phyloP scores from a whole-genome alignment of 2,888 invertebrate species.

The Barypeithes pellucidus region DNA sequence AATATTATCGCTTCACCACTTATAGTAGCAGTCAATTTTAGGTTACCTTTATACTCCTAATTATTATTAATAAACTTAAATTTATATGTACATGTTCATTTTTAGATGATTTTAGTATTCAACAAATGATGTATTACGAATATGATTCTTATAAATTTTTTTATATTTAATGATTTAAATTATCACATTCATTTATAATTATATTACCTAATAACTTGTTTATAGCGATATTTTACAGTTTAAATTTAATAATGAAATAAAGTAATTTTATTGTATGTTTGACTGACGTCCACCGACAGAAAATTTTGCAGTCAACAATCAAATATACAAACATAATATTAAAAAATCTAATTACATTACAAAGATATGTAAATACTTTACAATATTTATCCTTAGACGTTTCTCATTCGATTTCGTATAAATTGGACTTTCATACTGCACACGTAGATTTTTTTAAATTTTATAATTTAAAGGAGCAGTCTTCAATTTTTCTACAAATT shows the following conservation, averaged over 20 bases:
- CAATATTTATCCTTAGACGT: conserved; percentile 14
- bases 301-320: background rate
- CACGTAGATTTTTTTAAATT: conserved; percentile 3
- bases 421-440: conserved; percentile 3
- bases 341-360: background rate
- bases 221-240: conserved; percentile 15
- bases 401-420: conserved; percentile 3
- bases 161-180: conserved; percentile 30
- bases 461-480: conserved; percentile 14
- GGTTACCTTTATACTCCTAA: background rate
- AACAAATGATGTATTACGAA: conserved; percentile 24
- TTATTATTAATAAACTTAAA: conserved; percentile 12
- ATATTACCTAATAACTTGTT: conserved; percentile 23
- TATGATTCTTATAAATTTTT: conserved; percentile 34
- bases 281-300: background rate
- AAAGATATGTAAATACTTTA: conserved; percentile 24
- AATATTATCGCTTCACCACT: too few species aligned
- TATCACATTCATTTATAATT: conserved; percentile 35
- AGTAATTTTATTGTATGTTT: conserved; percentile 11
- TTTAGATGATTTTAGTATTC: conserved; percentile 18
- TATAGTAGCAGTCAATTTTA: conserved; percentile 1
- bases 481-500: conserved; percentile 18
- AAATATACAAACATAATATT: background rate
- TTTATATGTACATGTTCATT: background rate
- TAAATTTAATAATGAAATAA: background rate